Conservation (phyloP, 2,797 vertebrate genomes). For the Amblyopsis hoosieri region DNA sequence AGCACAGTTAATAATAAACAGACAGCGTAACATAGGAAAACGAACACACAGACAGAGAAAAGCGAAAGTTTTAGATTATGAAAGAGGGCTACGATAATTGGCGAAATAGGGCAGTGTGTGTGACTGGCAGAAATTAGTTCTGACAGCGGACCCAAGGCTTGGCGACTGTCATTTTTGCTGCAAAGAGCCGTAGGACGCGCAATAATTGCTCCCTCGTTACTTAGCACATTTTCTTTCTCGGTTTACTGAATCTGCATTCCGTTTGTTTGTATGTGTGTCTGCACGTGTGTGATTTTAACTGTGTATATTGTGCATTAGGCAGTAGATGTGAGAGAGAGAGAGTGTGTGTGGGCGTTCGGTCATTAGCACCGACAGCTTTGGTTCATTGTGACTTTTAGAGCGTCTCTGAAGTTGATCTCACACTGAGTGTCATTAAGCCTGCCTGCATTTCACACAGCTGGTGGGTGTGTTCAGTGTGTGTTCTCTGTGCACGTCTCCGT, state of each 20-base stretch:
- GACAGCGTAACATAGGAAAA: neutral
- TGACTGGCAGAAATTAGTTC: slow-evolving; percentile 35
- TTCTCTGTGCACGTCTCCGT: neutral
- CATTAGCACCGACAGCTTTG: slow-evolving; percentile 63
- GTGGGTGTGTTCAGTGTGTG: slow-evolving; percentile 22
- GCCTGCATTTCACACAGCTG: slow-evolving; percentile 56
- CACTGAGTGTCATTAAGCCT: slow-evolving; percentile 60
- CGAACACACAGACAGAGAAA: slow-evolving; percentile 15
- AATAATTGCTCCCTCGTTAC: slow-evolving; percentile 20
- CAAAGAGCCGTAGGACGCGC: slow-evolving; percentile 8
- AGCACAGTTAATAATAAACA: slow-evolving; percentile 40
- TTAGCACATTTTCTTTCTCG: slow-evolving; percentile 19
- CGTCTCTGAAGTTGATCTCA: slow-evolving; percentile 58
- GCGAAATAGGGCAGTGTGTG: slow-evolving; percentile 36
- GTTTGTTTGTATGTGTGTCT: neutral
- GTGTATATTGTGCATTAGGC: slow-evolving; percentile 1
- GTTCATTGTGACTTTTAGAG: slow-evolving; percentile 59
- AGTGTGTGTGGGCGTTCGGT: slow-evolving; percentile 27
- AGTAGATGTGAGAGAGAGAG: neutral
- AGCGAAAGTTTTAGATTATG: slow-evolving; percentile 30
- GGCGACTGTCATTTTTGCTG: slow-evolving; percentile 1
- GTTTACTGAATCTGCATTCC: slow-evolving; percentile 34
- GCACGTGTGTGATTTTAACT: neutral
- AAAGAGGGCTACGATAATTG: slow-evolving; percentile 48
- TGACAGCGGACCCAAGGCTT: slow-evolving; percentile 3